These are phyloP conservation scores for Paedocypris micromegethes DNA, from an alignment of 2,797 vertebrate species.

Conservation along the genomic window DNA sequence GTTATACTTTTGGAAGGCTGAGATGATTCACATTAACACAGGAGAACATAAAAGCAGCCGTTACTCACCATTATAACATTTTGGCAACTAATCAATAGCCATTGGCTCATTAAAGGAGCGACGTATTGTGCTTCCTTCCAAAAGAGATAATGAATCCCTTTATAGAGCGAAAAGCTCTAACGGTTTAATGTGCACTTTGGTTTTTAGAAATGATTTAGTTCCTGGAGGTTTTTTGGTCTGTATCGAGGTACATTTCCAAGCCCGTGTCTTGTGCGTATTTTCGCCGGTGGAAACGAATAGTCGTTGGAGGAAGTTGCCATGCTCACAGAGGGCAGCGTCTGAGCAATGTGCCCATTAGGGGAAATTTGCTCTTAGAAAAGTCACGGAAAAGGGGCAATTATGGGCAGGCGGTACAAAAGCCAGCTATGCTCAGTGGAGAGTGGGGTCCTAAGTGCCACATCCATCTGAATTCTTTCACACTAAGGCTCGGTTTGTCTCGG, in stretches of 20 bases:
- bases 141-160: conserved; percentile 45
- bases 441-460: conserved; percentile 37
- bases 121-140: conserved; percentile 37
- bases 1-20: conserved; percentile 41
- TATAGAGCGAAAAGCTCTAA: conserved; percentile 40
- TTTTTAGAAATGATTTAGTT: conserved; percentile 25
- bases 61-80: conserved; percentile 43
- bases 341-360: conserved; percentile 45
- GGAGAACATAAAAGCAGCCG: conserved; percentile 30
- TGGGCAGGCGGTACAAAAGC: conserved; percentile 32
- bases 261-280: conserved; percentile 24
- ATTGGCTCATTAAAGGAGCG: conserved; percentile 41
- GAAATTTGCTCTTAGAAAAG: conserved; percentile 37
- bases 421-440: conserved; percentile 26
- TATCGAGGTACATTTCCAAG: conserved; percentile 1
- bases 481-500: conserved; percentile 28
- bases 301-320: conserved; percentile 34
- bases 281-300: neutral
- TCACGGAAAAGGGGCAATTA: conserved; percentile 39
- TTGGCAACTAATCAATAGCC: conserved; percentile 48
- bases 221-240: conserved; percentile 11
- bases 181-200: conserved; percentile 42
- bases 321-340: conserved; percentile 38
- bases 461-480: conserved; percentile 37
- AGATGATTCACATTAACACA: conserved; percentile 42